These are phyloP conservation scores for Meriones psammophilus DNA, from an alignment of 2,797 vertebrate species.

Conservation along the genomic window DNA sequence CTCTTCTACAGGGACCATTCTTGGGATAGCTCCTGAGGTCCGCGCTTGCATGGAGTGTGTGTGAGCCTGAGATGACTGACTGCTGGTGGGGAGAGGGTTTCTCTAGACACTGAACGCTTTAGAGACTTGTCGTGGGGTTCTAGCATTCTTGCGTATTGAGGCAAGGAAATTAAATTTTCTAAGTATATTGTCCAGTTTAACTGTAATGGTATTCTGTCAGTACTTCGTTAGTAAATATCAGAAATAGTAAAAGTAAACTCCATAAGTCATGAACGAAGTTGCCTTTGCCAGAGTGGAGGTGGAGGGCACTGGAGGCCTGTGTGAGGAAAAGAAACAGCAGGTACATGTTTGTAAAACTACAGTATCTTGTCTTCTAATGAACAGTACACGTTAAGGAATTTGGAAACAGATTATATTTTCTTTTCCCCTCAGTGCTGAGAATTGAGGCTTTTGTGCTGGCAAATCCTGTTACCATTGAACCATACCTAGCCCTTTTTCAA, in stretches of 20 bases:
- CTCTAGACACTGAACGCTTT: background rate
- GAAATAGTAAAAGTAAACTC: background rate
- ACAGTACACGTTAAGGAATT: background rate
- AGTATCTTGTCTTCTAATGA: background rate
- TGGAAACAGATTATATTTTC: background rate
- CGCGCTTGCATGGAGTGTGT: too few species aligned
- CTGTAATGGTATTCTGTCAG: background rate
- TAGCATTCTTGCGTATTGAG: background rate
- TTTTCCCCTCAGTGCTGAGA: background rate
- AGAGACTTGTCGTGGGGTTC: background rate
- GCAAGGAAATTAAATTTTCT: background rate
- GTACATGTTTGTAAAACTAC: background rate
- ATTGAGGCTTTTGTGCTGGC: background rate
- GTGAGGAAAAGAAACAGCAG: background rate
- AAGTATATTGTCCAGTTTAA: background rate
- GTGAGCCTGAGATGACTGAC: fast-evolving
- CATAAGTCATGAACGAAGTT: background rate
- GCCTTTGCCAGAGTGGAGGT: background rate
- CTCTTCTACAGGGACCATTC: fast-evolving
- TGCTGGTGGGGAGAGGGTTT: fast-evolving
- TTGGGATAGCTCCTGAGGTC: fast-evolving
- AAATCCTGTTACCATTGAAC: background rate
- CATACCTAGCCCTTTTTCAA: background rate
- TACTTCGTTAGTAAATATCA: background rate
- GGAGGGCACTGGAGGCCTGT: fast-evolving